A percentile compares a stretch with the other conserved stretches of the same genome.
These are phyloP conservation scores for Aulostomus chinensis DNA, from an alignment of 2,797 vertebrate genomes.

Conservation along the genomic window DNA sequence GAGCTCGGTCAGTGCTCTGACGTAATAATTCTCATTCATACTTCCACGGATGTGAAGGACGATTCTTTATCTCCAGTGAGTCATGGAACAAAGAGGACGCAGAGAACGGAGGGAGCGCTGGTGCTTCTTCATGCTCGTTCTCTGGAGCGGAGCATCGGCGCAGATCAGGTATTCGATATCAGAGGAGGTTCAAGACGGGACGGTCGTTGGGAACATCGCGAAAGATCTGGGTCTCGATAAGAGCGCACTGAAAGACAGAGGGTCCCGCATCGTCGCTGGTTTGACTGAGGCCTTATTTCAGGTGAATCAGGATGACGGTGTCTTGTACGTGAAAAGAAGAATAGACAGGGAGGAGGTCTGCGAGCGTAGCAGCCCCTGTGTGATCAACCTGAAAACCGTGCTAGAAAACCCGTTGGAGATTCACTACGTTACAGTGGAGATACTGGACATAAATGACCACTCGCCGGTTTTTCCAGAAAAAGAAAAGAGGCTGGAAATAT, in stretches of 20 bases:
- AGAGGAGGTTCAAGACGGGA: slow-evolving; percentile 76
- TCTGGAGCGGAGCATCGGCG: slow-evolving; percentile 46
- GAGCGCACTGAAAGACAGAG: slow-evolving; percentile 51
- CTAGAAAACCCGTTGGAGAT: slow-evolving; percentile 75
- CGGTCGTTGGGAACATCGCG: slow-evolving; percentile 77
- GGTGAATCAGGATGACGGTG: slow-evolving; percentile 69
- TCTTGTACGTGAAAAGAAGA: slow-evolving; percentile 56
- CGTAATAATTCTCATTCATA: neutral
- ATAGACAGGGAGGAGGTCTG: slow-evolving; percentile 75
- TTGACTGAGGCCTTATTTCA: slow-evolving; percentile 54
- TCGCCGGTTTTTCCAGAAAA: slow-evolving; percentile 64
- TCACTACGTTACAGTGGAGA: slow-evolving; percentile 64
- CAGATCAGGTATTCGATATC: slow-evolving; percentile 77
- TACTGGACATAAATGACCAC: slow-evolving; percentile 71
- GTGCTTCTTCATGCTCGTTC: slow-evolving; percentile 47
- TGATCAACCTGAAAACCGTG: slow-evolving; percentile 70
- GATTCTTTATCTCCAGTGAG: neutral
- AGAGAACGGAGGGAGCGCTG: slow-evolving; percentile 8
- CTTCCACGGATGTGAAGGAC: neutral
- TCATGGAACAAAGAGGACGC: slow-evolving; percentile 62
- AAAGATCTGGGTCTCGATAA: slow-evolving; percentile 79
- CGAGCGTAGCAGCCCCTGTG: slow-evolving; percentile 53
- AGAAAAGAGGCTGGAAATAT: slow-evolving; percentile 64
- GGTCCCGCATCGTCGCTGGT: slow-evolving; percentile 76
- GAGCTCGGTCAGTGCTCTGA: neutral